Percentiles rank a stretch among this genome's conserved stretches.
phyloP scores from a whole-genome alignment of 2,797 vertebrate species.

The Mus minutoides region DNA sequence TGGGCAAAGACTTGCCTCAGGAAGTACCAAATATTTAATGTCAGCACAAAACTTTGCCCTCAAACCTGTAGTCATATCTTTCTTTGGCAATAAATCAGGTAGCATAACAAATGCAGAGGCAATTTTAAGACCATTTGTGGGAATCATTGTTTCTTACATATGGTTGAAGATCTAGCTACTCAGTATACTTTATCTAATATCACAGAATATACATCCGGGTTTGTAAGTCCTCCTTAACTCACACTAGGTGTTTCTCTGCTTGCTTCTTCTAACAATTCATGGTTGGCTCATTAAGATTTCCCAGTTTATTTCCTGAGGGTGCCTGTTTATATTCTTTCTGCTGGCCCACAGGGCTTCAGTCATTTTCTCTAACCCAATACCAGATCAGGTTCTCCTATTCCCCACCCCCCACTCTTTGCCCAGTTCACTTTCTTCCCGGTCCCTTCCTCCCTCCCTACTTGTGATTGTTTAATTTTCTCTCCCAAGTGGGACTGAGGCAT shows the following conservation, averaged over 20 bases:
- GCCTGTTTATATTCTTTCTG: no score
- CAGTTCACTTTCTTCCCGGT: no score
- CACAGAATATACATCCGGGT: neutral
- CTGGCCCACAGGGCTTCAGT: no score
- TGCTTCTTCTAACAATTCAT: neutral
- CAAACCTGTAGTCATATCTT: neutral
- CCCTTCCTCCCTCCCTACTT: no score
- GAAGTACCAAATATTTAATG: neutral
- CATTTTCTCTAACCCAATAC: no score
- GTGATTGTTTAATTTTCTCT: no score
- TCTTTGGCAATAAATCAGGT: neutral
- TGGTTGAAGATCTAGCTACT: neutral
- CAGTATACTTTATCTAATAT: neutral
- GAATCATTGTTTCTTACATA: neutral
- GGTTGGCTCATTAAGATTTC: neutral
- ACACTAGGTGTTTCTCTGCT: neutral
- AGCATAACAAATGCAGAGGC: neutral
- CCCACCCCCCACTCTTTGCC: no score
- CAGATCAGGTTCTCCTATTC: no score
- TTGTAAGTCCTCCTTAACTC: neutral
- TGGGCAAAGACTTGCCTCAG: neutral
- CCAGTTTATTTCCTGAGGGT: no score
- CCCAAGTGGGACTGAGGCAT: no score
- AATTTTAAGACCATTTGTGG: neutral
- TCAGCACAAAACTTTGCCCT: neutral